These are phyloP conservation scores for Orchestes rusci DNA, from an alignment of 2,888 invertebrate genomes.

Conservation along the genomic window DNA sequence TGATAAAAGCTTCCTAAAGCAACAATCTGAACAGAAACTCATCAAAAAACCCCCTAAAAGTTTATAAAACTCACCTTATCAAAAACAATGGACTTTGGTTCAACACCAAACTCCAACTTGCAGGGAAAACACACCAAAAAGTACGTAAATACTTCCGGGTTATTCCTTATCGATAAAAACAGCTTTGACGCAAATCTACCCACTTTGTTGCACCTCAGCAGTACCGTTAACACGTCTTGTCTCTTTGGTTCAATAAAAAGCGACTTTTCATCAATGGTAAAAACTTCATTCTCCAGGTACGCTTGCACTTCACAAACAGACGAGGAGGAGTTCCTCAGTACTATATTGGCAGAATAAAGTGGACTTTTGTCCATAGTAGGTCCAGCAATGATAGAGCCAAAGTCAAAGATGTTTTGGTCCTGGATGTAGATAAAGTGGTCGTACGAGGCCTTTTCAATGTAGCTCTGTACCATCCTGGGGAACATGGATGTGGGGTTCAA, in stretches of 20 bases:
- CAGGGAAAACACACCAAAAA: conserved; percentile 49
- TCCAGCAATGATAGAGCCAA: conserved; percentile 33
- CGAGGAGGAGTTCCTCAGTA: conserved; percentile 50
- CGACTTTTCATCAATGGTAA: conserved; percentile 42
- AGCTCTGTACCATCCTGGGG: conserved; percentile 27
- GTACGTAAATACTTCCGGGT: conserved; percentile 51
- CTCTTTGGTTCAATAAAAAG: conserved; percentile 32
- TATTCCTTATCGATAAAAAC: conserved; percentile 47
- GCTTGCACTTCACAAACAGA: conserved; percentile 47
- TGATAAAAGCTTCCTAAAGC: no score
- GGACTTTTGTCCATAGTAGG: conserved; percentile 7
- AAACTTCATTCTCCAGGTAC: conserved; percentile 45
- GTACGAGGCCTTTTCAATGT: conserved; percentile 27
- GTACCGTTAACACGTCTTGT: conserved; percentile 33
- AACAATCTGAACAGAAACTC: no score
- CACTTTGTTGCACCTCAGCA: conserved; percentile 35
- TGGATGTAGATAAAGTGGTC: conserved; percentile 32
- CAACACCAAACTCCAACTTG: conserved; percentile 45
- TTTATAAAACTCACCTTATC: conserved; percentile 45
- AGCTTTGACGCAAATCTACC: conserved; percentile 37
- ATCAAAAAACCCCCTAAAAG: no score
- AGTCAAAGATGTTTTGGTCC: conserved; percentile 35
- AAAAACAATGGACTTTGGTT: conserved; percentile 44
- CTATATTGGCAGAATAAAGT: conserved; percentile 38
- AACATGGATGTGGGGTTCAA: conserved; percentile 35